Base-by-base conservation (phyloP, 2,888 invertebrate genomes). In the Ormyrus labotus region DNA sequence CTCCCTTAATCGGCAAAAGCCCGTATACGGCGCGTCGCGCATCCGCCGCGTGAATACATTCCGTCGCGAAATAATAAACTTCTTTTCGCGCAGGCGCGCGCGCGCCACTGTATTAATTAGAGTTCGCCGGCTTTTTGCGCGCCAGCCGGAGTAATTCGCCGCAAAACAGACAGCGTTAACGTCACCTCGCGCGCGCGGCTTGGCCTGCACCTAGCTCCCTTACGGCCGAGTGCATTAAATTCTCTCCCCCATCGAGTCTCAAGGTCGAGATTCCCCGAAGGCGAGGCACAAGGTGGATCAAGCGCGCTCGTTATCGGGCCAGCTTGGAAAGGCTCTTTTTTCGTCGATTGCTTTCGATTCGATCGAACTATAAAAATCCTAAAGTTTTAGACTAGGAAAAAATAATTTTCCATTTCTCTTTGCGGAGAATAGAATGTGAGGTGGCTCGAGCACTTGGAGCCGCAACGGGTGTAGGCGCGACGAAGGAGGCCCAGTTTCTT, bases 51-150 rank as follows among this genome's bases (percentile, higher is more conserved):
- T 78, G 73, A 53, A 77, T 77, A 65, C 19, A 80, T 80, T 80
- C 64, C 79, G 47, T 51, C 69, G 60, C 50, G 64, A 77, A 77
- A 77, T 77, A 75, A 80, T 80, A 80, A 74, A 80, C 60, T 74
- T 61, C 72, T 72, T 60, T 67, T n/a, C 48, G 2, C 48, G 45
- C 60, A 51, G 13, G 19, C 64, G 19, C 19, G 19, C 19, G 19
- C 19, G 19, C 19, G 68, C 68, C 47, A 58, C 67, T 57, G 75
- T 75, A 80, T 80, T 80, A 80, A 80, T 75, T 80, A 80, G 70
- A 64, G 55, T 58, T 51, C 50, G 34, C 50, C 48, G 11, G 53
- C 63, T 78, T 78, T 78, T 78, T 78, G 61, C 60, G 4, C 63
- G 1, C 2, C 2, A 19, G n/a, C 34, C 50, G 48, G 45, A 47